Evolutionary conservation across 2,113 vertebrate genomes (phyloP).

Genomic region (Gyps fulvus): DNA sequence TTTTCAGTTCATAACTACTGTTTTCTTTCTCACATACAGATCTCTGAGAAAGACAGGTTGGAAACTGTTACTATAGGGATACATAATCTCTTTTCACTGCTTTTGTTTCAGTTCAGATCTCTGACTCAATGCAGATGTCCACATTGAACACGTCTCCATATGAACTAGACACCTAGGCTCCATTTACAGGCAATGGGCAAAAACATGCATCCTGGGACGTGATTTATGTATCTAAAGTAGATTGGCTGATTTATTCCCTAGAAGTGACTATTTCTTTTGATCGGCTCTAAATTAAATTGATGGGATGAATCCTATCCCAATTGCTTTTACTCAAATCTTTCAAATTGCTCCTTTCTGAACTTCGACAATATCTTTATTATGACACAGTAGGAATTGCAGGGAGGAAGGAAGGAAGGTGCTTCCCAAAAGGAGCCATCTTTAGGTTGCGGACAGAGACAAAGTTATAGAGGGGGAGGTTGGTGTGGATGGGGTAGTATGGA

Average conservation of each 20-base stretch:
- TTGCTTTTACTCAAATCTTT: background rate
- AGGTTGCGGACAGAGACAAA: background rate
- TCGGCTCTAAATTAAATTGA: background rate
- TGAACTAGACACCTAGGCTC: background rate
- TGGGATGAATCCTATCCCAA: background rate
- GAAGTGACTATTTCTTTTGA: background rate
- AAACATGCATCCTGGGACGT: background rate
- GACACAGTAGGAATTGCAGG: background rate
- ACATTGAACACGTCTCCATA: background rate
- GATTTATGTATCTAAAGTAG: background rate
- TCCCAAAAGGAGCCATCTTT: background rate
- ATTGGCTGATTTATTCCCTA: background rate
- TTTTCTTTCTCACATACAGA: background rate
- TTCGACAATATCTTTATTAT: background rate
- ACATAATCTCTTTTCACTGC: background rate
- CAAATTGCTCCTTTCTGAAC: background rate
- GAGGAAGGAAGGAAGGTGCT: background rate
- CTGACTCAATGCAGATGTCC: background rate
- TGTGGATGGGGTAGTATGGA: background rate
- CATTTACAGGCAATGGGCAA: background rate
- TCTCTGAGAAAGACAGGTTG: background rate
- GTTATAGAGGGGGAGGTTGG: background rate
- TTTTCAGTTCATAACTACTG: background rate
- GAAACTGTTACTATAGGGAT: background rate
- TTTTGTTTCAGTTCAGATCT: background rate